phyloP scores from a whole-genome alignment of 2,113 vertebrate species.

The Lipophrys pholis region DNA sequence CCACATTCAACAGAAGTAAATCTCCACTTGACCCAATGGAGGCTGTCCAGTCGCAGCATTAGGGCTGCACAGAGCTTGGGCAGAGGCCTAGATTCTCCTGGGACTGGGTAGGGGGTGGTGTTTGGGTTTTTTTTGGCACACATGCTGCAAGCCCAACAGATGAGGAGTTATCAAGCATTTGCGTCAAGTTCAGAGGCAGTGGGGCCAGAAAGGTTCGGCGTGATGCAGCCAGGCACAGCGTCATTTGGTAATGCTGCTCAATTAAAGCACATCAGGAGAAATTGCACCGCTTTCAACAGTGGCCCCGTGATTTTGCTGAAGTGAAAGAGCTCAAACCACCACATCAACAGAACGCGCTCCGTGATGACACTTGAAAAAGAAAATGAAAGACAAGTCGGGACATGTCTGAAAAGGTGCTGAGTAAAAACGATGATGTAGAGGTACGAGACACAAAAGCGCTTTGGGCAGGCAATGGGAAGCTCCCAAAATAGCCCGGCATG shows the following conservation, averaged over 20 bases:
- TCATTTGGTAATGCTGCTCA: slow-evolving; percentile 13
- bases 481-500: slow-evolving; percentile 69
- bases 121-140: slow-evolving; percentile 15
- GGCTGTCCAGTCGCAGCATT: slow-evolving; percentile 73
- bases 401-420: slow-evolving; percentile 9
- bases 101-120: slow-evolving; percentile 40
- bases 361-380: slow-evolving; percentile 8
- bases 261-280: slow-evolving; percentile 15
- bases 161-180: slow-evolving; percentile 54
- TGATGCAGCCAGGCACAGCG: neutral
- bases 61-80: slow-evolving; percentile 58
- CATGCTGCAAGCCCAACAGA: slow-evolving; percentile 27
- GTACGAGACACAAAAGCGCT: slow-evolving; percentile 56
- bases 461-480: slow-evolving; percentile 54
- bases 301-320: neutral
- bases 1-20: slow-evolving; percentile 73
- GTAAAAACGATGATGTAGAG: slow-evolving; percentile 25
- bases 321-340: neutral
- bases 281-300: neutral
- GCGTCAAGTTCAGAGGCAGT: slow-evolving; percentile 20
- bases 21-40: slow-evolving; percentile 80
- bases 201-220: neutral
- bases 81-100: slow-evolving; percentile 69
- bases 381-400: slow-evolving; percentile 6
- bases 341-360: too few species aligned